Evolutionary conservation across 2,888 invertebrate species (phyloP).

Genomic region (Rapana venosa): DNA sequence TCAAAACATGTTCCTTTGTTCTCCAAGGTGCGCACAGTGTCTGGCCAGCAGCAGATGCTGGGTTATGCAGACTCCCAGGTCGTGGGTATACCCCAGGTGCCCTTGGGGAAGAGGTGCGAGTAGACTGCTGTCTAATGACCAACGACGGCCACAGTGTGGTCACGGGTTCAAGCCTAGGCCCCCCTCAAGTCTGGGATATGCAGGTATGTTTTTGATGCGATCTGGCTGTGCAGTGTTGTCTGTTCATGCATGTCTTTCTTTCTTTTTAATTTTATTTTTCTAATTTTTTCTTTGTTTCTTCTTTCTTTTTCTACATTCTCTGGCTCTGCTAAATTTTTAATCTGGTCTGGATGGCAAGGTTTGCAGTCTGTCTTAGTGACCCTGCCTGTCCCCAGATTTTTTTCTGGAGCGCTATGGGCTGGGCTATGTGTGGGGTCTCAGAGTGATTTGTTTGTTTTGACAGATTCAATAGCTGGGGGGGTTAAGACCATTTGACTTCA

Average conservation of each 20-base stretch:
- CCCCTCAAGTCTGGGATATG: conserved; percentile 79
- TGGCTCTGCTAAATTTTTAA: too few relatives aligned
- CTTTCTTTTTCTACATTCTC: too few relatives aligned
- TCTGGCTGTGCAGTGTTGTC: background rate
- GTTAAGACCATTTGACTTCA: too few relatives aligned
- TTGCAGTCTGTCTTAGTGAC: too few relatives aligned
- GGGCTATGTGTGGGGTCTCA: too few relatives aligned
- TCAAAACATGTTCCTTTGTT: background rate
- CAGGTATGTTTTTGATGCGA: conserved; percentile 59
- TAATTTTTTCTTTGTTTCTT: too few relatives aligned
- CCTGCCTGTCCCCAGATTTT: too few relatives aligned
- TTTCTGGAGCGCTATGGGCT: too few relatives aligned
- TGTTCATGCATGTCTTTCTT: background rate
- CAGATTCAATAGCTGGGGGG: too few relatives aligned
- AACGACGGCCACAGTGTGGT: conserved; percentile 75
- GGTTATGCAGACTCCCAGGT: conserved; percentile 55
- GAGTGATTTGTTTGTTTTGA: too few relatives aligned
- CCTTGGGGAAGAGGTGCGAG: conserved; percentile 76
- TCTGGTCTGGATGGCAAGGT: too few relatives aligned
- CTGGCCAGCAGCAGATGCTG: conserved; percentile 65
- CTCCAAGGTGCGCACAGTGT: conserved; percentile 55
- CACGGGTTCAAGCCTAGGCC: conserved; percentile 77
- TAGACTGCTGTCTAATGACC: conserved; percentile 77
- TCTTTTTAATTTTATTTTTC: background rate
- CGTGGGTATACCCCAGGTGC: conserved; percentile 69